These are phyloP conservation scores for Hippocampus barbouri DNA, from an alignment of 2,113 vertebrate genomes.

Conservation along the genomic window DNA sequence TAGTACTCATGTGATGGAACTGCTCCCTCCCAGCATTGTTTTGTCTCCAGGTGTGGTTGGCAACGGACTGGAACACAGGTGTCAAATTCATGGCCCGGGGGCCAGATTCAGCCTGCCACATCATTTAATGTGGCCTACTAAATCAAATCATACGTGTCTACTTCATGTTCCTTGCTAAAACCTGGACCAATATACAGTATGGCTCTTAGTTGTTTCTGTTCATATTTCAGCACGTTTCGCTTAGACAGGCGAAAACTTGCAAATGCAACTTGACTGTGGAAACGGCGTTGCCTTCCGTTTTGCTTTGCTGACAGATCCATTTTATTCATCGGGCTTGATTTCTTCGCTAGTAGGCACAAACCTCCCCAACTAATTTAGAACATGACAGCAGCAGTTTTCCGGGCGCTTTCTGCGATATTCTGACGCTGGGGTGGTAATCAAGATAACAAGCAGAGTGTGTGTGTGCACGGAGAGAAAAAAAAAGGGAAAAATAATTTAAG, in stretches of 20 bases:
- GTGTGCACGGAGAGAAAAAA: background rate
- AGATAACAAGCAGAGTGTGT: constrained; percentile 38
- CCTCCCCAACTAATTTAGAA: constrained; percentile 22
- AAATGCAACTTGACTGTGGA: background rate
- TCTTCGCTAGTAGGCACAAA: constrained; percentile 13
- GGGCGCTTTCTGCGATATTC: constrained; percentile 29
- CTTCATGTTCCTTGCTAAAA: background rate
- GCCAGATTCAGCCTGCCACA: too few species aligned
- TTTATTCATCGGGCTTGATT: constrained; percentile 30
- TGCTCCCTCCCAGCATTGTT: background rate
- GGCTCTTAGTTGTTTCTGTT: background rate
- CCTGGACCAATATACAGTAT: background rate
- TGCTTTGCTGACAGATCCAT: constrained; percentile 16
- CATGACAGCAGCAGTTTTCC: constrained; percentile 35
- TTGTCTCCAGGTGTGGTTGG: background rate
- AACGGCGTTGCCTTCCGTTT: background rate
- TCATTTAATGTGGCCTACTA: background rate
- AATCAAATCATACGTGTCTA: background rate
- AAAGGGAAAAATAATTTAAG: background rate
- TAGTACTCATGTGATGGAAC: background rate
- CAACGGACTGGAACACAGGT: background rate
- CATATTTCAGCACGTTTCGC: constrained; percentile 9
- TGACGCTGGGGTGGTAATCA: constrained; percentile 39
- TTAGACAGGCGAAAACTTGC: background rate
- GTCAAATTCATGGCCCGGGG: background rate